Evolutionary conservation across 2,113 vertebrate genomes (phyloP).

Genomic region (Calyptomena viridis): DNA sequence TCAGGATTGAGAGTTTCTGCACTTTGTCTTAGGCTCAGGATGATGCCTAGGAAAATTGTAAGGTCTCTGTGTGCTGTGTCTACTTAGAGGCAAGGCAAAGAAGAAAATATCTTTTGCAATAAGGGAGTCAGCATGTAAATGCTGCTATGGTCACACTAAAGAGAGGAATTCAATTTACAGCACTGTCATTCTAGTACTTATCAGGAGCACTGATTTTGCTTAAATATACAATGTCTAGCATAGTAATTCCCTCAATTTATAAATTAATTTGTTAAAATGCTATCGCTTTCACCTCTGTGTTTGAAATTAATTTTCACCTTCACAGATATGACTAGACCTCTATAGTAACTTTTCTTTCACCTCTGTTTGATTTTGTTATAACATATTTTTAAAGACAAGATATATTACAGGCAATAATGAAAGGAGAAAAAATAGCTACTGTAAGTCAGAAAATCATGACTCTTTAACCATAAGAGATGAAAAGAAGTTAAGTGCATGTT

Average conservation of each 20-base stretch:
- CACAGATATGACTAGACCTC: neutral
- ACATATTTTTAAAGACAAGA: neutral
- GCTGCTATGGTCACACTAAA: neutral
- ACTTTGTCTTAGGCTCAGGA: neutral
- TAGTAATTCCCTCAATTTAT: neutral
- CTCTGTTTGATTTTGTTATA: neutral
- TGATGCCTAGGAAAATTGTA: neutral
- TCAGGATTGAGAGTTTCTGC: neutral
- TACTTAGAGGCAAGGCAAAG: neutral
- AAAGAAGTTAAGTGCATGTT: neutral
- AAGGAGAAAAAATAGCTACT: neutral
- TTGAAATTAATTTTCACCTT: conserved; percentile 44
- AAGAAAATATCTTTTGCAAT: neutral
- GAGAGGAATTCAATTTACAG: neutral
- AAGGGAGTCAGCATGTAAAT: neutral
- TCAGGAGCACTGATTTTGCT: neutral
- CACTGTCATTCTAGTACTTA: neutral
- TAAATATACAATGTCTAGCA: neutral
- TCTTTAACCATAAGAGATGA: neutral
- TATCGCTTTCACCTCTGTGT: neutral
- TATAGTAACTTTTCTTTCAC: neutral
- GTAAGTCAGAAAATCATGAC: neutral
- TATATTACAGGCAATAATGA: neutral
- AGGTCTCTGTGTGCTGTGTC: neutral
- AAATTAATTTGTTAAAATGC: conserved; percentile 15